Base-by-base conservation (phyloP, 2,797 vertebrate genomes). In the Sciaenops ocellatus region DNA sequence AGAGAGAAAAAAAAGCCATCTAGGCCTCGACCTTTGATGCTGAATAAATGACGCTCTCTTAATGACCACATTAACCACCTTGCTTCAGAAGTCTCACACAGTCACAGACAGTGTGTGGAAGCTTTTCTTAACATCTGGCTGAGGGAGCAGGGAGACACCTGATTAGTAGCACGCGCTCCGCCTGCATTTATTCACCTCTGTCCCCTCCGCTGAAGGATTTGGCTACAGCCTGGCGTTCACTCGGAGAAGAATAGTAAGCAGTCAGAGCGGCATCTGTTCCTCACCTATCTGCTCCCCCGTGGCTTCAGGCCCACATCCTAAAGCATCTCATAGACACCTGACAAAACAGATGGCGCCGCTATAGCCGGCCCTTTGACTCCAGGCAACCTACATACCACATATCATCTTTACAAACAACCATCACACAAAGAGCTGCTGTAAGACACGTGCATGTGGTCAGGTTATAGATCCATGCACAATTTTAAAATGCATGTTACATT, bases 201-300 rank as follows among this genome's bases (percentile, higher is more conserved):
- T 81, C 46, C 51, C 17, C 16, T 28, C 69, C 4, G 20, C 80
- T 26, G 68, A 51, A 56, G 76, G 77, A 71, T 87, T 73, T 68
- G 77, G 63, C 76, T 13, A 16, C 75, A 26, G 77, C 73, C 50
- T 46, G 74, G 82, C 12, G 51, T 55, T 89, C 70, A 52, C 78
- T 50, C 77, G 15, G 83, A 65, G 85, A 77, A 86, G 87, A 89
- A 85, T 81, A 90, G 88, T 47, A 85, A 90, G 82, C 85, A 88
- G 85, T 73, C 66, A 71, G 82, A 82, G 81, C 28, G 62, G 87
- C 89, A 91, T 89, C 89, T 90, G 87, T 24, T 87, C 79, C 66
- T 86, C 86, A 84, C 84, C 82, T 76, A 70, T 69, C 5, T 50
- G 69, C 85, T 81, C 67, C 78, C 86, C 82, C 47, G 38, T 47